These are phyloP conservation scores for Trinorchestia longiramus DNA, from an alignment of 1,140 invertebrate species.

Conservation along the genomic window DNA sequence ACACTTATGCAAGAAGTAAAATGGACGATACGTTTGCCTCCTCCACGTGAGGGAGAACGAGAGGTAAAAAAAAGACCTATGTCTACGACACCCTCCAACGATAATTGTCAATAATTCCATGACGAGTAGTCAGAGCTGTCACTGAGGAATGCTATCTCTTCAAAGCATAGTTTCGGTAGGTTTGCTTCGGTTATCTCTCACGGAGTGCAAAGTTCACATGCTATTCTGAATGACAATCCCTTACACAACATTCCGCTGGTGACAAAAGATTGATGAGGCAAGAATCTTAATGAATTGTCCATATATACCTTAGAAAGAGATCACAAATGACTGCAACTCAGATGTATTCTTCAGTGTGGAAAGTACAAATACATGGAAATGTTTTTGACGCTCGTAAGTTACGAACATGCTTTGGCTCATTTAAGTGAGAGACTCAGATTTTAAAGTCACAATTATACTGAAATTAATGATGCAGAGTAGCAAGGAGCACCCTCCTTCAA, in stretches of 20 bases:
- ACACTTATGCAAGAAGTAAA: neutral
- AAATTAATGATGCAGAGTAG: no score
- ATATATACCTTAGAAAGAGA: no score
- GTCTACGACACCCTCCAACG: neutral
- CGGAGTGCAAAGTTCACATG: neutral
- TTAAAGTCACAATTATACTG: no score
- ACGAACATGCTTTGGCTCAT: no score
- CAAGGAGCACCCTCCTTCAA: neutral
- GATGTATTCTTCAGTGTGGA: no score
- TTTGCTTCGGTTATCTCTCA: neutral
- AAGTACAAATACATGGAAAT: no score
- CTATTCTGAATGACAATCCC: neutral
- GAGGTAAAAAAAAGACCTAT: neutral
- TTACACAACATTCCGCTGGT: no score
- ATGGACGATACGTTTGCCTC: neutral
- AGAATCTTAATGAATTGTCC: no score
- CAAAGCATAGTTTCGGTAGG: neutral
- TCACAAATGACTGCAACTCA: no score
- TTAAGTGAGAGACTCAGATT: no score
- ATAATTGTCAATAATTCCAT: neutral
- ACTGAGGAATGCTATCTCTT: neutral
- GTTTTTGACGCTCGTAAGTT: no score
- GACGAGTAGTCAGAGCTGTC: neutral
- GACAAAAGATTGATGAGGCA: no score
- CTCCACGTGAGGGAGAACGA: neutral